Base-by-base conservation (phyloP, 2,888 invertebrate species). In the Sarcophaga subvicina region DNA sequence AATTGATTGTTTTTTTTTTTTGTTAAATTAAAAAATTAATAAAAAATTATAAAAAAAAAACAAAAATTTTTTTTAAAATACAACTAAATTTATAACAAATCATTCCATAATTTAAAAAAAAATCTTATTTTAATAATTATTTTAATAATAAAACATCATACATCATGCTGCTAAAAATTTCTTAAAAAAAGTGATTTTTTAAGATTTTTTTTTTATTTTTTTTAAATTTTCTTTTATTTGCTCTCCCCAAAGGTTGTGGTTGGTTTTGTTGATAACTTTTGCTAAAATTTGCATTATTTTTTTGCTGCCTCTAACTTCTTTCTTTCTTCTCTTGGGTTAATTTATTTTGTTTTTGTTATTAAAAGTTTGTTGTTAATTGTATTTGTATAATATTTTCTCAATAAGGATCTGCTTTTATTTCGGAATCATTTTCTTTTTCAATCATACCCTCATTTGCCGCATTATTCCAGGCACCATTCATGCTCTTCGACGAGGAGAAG, bases 401-500 rank as follows among this genome's bases (percentile, higher is more conserved):
- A 93, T 91, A 92, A 79, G 88, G 89, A 73, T 93, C 93, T 77
- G 88, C 88, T 89, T 92, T 92, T 70, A 90, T 78, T 70, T 92
- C 93, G 27, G 89, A 90, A 86, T 93, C 93, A 88, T 93, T 93
- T 90, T 93, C 93, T 89, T 93, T 93, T 88, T 93, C 93, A 89
- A 93, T 92, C 90, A 93, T 93, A 85, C 93, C 93, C 88, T 93
- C 93, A 84, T 91, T 92, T 87, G 93, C 90, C 69, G 94, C 93
- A 91, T 93, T 93, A 88, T 93, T 93, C 93, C 95, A 96, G 94
- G 93, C 95, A 94, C 93, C 96, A 94, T 94, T 94, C 93, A 94
- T 93, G 91, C 93, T 94, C 91, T 94, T 94, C 87, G 96, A 96
- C 86, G 98, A 98, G 25, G 99, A 99, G 95, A 99, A 99, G 93